Conservation (phyloP, 2,888 invertebrate species). For the Ophonus ardosiacus region DNA sequence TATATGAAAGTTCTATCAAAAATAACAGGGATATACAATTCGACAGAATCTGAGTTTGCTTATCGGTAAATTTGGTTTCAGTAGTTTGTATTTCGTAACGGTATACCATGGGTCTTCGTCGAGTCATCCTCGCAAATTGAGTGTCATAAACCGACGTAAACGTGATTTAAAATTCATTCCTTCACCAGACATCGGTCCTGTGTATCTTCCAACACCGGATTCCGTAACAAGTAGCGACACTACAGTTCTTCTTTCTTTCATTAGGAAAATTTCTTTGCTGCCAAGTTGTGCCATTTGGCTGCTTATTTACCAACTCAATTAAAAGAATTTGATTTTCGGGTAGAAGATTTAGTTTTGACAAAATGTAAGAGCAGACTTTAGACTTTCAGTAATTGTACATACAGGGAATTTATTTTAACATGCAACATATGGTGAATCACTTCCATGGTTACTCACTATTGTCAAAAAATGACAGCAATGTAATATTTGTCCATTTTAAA, state of each 20-base stretch:
- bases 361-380: too few species aligned
- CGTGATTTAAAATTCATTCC: slow-evolving; percentile 17
- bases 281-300: too few species aligned
- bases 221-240: not conserved
- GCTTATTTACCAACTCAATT: too few species aligned
- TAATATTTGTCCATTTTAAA: too few species aligned
- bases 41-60: not conserved
- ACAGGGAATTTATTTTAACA: too few species aligned
- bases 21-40: not conserved
- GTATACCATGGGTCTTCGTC: not conserved
- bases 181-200: not conserved
- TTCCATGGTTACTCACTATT: too few species aligned
- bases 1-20: not conserved
- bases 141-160: slow-evolving; percentile 33
- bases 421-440: too few species aligned
- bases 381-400: too few species aligned
- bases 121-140: slow-evolving; percentile 27
- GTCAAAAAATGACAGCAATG: too few species aligned
- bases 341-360: too few species aligned
- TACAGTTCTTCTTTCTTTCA: not conserved
- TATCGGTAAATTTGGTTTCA: not conserved
- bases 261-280: too few species aligned
- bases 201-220: not conserved
- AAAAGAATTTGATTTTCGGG: too few species aligned
- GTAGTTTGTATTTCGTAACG: not conserved